Percentiles rank a stretch among this genome's conserved stretches.
phyloP scores from a whole-genome alignment of 2,113 vertebrate species.

The Vulpes ferrilata region DNA sequence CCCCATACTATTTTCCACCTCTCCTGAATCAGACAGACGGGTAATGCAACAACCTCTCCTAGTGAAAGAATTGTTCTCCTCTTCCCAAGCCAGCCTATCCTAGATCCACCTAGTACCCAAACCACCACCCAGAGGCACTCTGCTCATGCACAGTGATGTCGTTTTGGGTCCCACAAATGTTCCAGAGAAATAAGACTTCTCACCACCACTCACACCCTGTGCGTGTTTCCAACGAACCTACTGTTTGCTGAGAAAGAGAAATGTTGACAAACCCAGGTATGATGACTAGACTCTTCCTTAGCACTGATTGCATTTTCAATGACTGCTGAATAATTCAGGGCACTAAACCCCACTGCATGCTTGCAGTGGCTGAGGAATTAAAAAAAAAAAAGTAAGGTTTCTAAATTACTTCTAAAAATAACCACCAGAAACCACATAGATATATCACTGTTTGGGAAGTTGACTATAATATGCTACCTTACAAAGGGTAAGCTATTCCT shows the following conservation, averaged over 20 bases:
- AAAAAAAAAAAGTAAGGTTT: background rate
- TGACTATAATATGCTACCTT: conserved; percentile 36
- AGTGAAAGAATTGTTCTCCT: background rate
- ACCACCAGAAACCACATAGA: background rate
- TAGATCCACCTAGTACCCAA: rapidly evolving
- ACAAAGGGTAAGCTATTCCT: conserved; percentile 64
- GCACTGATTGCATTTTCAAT: background rate
- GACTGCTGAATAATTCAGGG: background rate
- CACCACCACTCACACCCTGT: background rate
- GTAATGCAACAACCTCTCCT: background rate
- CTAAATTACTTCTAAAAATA: conserved; percentile 6
- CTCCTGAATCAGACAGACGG: background rate
- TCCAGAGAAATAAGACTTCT: background rate
- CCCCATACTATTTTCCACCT: background rate
- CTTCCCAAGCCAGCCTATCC: background rate
- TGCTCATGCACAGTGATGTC: rapidly evolving
- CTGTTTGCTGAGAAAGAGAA: background rate
- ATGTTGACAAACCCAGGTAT: background rate
- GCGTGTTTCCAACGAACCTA: rapidly evolving
- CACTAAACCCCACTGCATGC: rapidly evolving
- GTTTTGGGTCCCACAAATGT: background rate
- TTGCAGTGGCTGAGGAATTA: background rate
- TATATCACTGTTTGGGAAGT: conserved; percentile 6
- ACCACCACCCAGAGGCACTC: background rate
- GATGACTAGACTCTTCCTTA: background rate